Base-by-base conservation (phyloP, 2,888 invertebrate species). In the Polyommatus iphigenia region DNA sequence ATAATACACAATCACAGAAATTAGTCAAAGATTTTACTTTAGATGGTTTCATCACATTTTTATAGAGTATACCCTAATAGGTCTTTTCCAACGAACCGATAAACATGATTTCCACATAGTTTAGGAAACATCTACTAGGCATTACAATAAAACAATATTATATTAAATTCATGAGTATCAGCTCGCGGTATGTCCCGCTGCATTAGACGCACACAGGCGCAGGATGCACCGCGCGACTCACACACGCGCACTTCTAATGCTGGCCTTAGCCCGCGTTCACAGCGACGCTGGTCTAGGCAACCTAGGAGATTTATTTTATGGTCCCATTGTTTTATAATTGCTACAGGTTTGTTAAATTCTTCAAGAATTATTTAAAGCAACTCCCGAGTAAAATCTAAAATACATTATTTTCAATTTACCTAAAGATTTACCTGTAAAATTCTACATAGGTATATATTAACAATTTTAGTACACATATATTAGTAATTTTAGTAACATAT, bases 161-260 rank as follows among this genome's bases (percentile, higher is more conserved):
- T 15, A 50, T 2, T 50, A 50, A 13, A 50, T 15, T 0, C 0
- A 50, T 15, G 0, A 50, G 50, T 90, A 84, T 88, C 86, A 90
- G 67, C 67, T 67, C 67, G 24, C 13, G 13, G 6, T 89, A 89
- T 90, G 88, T 87, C 86, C 83, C 87, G 84, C 86, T 89, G 91
- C 90, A 91, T 90, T 91, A 90, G 90, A 91, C 87, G 87, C 91
- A 90, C 90, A 91, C 90, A 84, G 20, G 75, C 84, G 82, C 82
- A 77, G 79, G 80, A 77, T 88, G 89, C 90, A 89, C 85, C 85
- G 82, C 80, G 83, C 80, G 83, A 80, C 89, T 84, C 88, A 88
- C 88, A 81, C 73, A 80, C 80, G 82, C 82, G 83, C 82, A 81
- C 88, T 83, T 85, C 88, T 91, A 91, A 90, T 90, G 88, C 87